These are phyloP conservation scores for Origma solitaria DNA, from an alignment of 2,113 vertebrate genomes.

Conservation along the genomic window DNA sequence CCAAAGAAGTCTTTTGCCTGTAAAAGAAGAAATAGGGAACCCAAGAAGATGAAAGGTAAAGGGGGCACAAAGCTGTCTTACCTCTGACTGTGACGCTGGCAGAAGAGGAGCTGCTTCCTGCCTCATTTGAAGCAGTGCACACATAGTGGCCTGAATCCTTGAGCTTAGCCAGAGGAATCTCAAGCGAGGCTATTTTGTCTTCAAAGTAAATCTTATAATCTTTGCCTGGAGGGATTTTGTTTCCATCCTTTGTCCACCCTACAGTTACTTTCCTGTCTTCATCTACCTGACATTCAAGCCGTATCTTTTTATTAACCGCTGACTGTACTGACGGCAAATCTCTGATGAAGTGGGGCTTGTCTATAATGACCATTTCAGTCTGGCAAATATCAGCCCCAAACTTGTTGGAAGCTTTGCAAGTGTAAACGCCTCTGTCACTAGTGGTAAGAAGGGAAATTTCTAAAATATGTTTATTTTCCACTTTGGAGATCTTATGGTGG, in stretches of 20 bases:
- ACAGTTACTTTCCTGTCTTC: constrained; percentile 92
- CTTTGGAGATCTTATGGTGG: constrained; percentile 77
- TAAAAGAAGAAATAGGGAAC: not conserved
- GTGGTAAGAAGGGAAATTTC: constrained; percentile 81
- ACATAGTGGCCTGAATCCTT: constrained; percentile 93
- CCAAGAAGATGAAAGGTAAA: not conserved
- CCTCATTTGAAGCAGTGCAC: constrained; percentile 92
- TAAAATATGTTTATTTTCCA: constrained; percentile 88
- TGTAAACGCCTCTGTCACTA: constrained; percentile 85
- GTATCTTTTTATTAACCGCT: constrained; percentile 85
- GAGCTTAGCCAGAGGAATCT: constrained; percentile 90
- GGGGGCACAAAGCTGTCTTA: constrained; percentile 70
- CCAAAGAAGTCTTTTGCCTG: not conserved
- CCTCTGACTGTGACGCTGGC: constrained; percentile 87
- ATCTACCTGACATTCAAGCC: constrained; percentile 92
- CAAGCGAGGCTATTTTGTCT: constrained; percentile 91
- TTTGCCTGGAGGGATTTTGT: constrained; percentile 88
- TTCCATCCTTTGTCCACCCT: constrained; percentile 90
- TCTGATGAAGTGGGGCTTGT: constrained; percentile 89
- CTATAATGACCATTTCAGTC: constrained; percentile 85
- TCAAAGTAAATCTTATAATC: constrained; percentile 94
- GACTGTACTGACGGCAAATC: constrained; percentile 79
- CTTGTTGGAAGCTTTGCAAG: constrained; percentile 95
- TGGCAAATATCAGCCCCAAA: constrained; percentile 89
- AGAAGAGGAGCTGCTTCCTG: constrained; percentile 87